Base-by-base conservation (phyloP, 37 sponge, comb jelly and placozoan species). In the Theonella swinhoei region DNA sequence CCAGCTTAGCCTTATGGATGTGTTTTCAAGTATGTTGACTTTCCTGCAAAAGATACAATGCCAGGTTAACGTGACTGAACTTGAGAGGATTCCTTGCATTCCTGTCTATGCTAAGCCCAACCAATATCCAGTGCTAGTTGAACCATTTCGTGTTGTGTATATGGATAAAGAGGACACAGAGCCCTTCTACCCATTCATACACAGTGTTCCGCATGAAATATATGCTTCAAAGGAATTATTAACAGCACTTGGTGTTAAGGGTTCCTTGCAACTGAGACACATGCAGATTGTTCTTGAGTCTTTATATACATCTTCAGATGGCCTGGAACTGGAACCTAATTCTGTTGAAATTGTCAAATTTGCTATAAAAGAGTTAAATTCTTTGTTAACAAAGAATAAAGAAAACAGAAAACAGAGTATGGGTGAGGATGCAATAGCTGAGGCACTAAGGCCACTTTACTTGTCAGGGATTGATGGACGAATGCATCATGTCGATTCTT, bases 111-210 rank as follows among this genome's bases (percentile, higher is more conserved):
- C 29, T 20, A 34, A 28, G 19, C n/a, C 72, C 7, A 61, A 42
- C 59, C 54, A 47, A 47, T 47, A 47, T 47, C 54, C 54, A 22
- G 89, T 82, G 2, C 80, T 89, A 11, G 90, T 89, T 4, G 74
- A 74, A 26, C 84, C 90, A 20, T 4, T 22, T 4, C 77, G 62
- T 34, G 90, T 90, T 39, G 24, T 90, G 24, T 20, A 39, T 26
- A 31, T 36, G 62, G 11, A 7, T 17, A 47, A 7, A 14, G 54
- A 47, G 11, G 42, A 68, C 9, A 69, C 43, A 17, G 5, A 69
- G 1, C 17, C 24, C 4, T 76, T 54, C 42, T 66, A 80, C 37
- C 90, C 90, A 33, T 90, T 85, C 59, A 40, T 90, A 22, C 76
- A 80, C 39, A 0, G 20, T 3, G 23, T 85, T 20, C 77, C 77